Conservation (phyloP, 2,888 invertebrate species). For the Polydrusus cervinus region DNA sequence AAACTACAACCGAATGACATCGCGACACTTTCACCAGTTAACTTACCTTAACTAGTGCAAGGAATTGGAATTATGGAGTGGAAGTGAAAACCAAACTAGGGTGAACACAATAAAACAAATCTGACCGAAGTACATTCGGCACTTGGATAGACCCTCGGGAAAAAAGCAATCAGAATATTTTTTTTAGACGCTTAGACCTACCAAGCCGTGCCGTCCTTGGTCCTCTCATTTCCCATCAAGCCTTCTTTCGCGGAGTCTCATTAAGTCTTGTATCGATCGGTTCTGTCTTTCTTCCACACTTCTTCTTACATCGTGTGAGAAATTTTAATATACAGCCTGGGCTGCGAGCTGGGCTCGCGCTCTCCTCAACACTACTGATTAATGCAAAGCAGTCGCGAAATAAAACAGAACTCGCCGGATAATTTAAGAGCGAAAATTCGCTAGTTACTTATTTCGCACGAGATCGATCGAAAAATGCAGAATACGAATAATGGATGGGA, state of each 20-base stretch:
- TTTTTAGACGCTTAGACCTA: conserved; percentile 21
- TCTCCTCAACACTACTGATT: conserved; percentile 65
- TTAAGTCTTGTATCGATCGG: conserved; percentile 69
- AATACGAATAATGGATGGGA: conserved; percentile 12
- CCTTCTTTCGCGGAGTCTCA: conserved; percentile 70
- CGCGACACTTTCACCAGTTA: too few relatives aligned
- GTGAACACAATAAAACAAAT: too few relatives aligned
- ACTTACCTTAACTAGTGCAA: too few relatives aligned
- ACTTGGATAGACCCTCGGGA: too few relatives aligned
- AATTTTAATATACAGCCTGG: conserved; percentile 70
- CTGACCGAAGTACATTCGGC: too few relatives aligned
- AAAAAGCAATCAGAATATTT: too few relatives aligned
- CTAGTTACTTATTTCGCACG: conserved; percentile 44
- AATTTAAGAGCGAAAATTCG: conserved; percentile 55
- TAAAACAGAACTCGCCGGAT: conserved; percentile 55
- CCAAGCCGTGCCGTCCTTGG: conserved; percentile 51
- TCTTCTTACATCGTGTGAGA: conserved; percentile 69
- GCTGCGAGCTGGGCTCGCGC: conserved; percentile 59
- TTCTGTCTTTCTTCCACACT: conserved; percentile 68
- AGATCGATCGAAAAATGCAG: conserved; percentile 37
- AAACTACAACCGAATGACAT: too few relatives aligned
- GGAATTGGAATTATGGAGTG: too few relatives aligned
- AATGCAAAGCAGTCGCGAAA: conserved; percentile 65
- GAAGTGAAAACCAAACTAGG: too few relatives aligned
- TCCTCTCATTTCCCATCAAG: conserved; percentile 67